Percentiles rank a stretch among this genome's conserved stretches.
phyloP scores from a whole-genome alignment of 2,888 invertebrate species.

The Iphiclides podalirius region DNA sequence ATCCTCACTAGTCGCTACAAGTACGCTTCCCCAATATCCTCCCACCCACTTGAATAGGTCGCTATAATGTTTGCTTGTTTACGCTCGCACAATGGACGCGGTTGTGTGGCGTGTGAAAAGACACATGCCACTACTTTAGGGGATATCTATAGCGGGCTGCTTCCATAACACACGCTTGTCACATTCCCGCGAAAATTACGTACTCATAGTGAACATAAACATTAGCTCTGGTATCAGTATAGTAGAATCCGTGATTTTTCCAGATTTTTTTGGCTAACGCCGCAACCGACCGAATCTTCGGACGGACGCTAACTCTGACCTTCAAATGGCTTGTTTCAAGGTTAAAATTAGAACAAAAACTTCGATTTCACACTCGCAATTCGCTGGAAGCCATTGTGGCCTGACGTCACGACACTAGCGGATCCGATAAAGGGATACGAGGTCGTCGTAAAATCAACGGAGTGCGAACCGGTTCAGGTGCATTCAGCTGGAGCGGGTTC shows the following conservation, averaged over 20 bases:
- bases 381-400: too few species aligned
- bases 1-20: background rate
- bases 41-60: conserved; percentile 1
- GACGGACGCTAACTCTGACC: too few species aligned
- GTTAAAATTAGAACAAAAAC: too few species aligned
- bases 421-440: background rate
- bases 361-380: too few species aligned
- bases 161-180: conserved; percentile 4
- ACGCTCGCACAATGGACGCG: conserved; percentile 4
- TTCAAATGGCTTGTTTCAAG: too few species aligned
- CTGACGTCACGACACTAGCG: background rate
- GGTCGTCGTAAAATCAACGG: conserved; percentile 8
- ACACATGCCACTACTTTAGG: conserved; percentile 6
- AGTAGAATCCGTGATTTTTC: background rate
- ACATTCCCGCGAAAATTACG: background rate
- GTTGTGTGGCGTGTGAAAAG: conserved; percentile 6
- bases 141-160: conserved; percentile 3
- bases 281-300: too few species aligned
- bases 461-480: conserved; percentile 31
- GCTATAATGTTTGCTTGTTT: conserved; percentile 8
- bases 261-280: too few species aligned
- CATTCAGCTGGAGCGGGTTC: conserved; percentile 31
- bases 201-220: too few species aligned
- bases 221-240: too few species aligned
- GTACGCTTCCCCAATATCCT: background rate